A percentile compares a stretch with the other conserved stretches of the same genome.
phyloP scores from a whole-genome alignment of 2,797 vertebrate genomes.

The Coregonus suidteri region DNA sequence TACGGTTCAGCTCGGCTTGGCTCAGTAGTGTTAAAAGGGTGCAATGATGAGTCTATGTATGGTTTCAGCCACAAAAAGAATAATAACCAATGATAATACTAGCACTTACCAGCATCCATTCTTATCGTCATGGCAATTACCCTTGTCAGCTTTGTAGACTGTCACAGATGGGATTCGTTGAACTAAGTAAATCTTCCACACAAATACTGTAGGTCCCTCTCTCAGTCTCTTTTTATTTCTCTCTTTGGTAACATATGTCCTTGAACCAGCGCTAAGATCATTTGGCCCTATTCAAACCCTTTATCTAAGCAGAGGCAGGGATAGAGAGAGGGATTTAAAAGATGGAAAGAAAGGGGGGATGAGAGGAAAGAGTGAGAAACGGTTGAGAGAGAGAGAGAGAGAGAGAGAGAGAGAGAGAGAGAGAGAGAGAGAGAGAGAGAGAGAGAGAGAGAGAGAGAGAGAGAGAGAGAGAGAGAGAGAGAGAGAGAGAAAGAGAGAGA shows the following conservation, averaged over 20 bases:
- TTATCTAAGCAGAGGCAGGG: conserved; percentile 31
- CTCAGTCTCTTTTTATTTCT: neutral
- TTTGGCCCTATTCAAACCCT: conserved; percentile 9
- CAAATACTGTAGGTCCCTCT: conserved; percentile 40
- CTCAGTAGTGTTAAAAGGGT: no score
- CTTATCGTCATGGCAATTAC: conserved; percentile 57
- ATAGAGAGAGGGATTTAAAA: neutral
- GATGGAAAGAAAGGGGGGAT: neutral
- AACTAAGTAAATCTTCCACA: conserved; percentile 56
- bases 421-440: no score
- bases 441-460: no score
- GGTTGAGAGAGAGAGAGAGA: no score
- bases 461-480: no score
- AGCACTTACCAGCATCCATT: conserved; percentile 54
- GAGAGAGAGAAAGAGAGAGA: no score
- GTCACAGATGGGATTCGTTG: conserved; percentile 28
- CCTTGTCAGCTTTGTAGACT: conserved; percentile 52
- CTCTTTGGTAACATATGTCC: conserved; percentile 48
- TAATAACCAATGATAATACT: conserved; percentile 48
- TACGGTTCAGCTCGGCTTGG: no score
- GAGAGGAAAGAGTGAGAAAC: no score
- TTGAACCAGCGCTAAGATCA: conserved; percentile 41
- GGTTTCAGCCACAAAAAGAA: conserved; percentile 3
- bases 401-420: no score
- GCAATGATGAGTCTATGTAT: neutral